Conservation (phyloP, 2,888 invertebrate species). For the Eristalinus sepulchralis region DNA sequence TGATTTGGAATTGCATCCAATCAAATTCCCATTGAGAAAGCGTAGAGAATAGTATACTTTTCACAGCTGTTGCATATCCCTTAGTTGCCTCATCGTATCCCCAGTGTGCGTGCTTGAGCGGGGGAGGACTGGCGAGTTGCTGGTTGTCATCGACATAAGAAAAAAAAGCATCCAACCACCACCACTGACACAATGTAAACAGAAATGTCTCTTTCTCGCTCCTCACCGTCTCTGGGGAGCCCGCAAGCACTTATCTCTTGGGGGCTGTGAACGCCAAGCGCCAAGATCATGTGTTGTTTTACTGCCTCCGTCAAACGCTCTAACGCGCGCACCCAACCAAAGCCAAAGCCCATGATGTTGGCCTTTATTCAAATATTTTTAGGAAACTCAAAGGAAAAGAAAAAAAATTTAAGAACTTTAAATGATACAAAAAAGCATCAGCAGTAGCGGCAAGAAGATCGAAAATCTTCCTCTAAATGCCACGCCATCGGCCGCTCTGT, state of each 20-base stretch:
- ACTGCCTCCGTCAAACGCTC: neutral
- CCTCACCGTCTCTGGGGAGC: neutral
- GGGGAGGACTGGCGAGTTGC: neutral
- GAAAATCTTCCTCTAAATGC: constrained; percentile 56
- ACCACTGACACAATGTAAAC: constrained; percentile 11
- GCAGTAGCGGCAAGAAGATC: constrained; percentile 2
- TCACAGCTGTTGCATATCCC: constrained; percentile 1
- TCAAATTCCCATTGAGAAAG: constrained; percentile 56
- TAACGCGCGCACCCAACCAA: constrained; percentile 26
- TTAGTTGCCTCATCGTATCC: neutral
- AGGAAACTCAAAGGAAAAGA: constrained; percentile 31
- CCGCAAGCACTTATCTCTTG: neutral
- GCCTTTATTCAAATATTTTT: constrained; percentile 69
- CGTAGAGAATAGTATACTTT: neutral
- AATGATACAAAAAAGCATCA: constrained; percentile 3
- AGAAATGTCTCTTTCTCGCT: neutral
- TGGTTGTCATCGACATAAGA: neutral
- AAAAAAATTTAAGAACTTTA: neutral
- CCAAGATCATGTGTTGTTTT: constrained; percentile 4
- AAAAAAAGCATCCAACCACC: neutral
- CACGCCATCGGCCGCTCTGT: constrained; percentile 55
- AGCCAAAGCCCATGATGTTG: constrained; percentile 52
- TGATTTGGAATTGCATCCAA: constrained; percentile 45
- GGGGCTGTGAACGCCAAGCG: neutral
- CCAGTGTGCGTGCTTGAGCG: neutral